Evolutionary conservation across 2,113 vertebrate species (phyloP), one percentile per base, ranked within the genome.

Genomic region (Protobothrops flavoviridis): DNA sequence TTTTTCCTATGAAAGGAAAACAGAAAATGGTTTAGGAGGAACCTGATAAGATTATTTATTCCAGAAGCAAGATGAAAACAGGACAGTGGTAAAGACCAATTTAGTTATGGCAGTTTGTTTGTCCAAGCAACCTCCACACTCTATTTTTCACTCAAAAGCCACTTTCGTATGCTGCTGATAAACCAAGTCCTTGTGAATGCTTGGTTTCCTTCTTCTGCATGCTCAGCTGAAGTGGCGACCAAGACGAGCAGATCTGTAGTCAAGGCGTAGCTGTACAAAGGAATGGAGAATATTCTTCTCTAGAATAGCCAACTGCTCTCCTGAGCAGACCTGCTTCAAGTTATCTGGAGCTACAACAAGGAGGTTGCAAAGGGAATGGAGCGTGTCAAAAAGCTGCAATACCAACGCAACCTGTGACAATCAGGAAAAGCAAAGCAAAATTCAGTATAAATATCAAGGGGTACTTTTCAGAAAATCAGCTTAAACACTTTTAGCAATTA

Each of bases 321-420:
- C 99, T 53, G 99, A 99, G 97, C 99, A 99, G 92, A 99, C 99
- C 97, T 99, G 99, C 97, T 99, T 99, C 95, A 99, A 98, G 96
- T 99, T 99, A 98, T 99, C 99, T 29, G 99, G 99, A 93, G 99
- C 99, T 64, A 99, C 99, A 23, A 99, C 99, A 96, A 99, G 98
- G 92, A 99, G 99, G 97, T 99, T 99, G 98, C 99, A 99, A 95
- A 99, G 99, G 95, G 99, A 99, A 92, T 99, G 99, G 96, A 99
- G 98, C 26, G 99, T 99, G 97, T 99, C 99, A 93, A 99, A 99
- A 95, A 99, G 99, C 94, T 99, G 99, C 96, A 99, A 98, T 93
- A 99, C 99, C 96, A 99, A 97, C 4, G 98, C 98, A 93, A 99
- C 99, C 99, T 99, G 97, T 29, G 95, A 93, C 90, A 94, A 97